A percentile compares a stretch with the other conserved stretches of the same genome.
phyloP scores from a whole-genome alignment of 2,888 invertebrate species.

The Diachrysia chrysitis region DNA sequence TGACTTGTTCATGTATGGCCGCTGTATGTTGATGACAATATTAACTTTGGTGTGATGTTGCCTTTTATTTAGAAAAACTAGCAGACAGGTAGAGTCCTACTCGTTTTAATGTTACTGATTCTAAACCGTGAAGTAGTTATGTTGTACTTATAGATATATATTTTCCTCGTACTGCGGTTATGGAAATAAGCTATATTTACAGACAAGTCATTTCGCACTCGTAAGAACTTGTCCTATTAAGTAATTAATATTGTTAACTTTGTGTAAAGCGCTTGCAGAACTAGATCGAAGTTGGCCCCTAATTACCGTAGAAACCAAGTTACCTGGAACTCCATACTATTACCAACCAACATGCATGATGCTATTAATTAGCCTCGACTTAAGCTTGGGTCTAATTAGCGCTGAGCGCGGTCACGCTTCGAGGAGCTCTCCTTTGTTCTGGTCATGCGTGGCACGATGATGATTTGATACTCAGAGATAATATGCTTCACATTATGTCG shows the following conservation, averaged over 20 bases:
- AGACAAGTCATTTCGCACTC: too few relatives aligned
- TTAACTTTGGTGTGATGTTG: neutral
- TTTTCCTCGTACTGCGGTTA: too few relatives aligned
- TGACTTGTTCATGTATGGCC: neutral
- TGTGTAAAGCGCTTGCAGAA: too few relatives aligned
- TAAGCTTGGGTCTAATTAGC: conserved; percentile 27
- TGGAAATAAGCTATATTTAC: too few relatives aligned
- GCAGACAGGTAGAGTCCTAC: too few relatives aligned
- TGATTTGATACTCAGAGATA: neutral
- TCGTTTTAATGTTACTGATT: too few relatives aligned
- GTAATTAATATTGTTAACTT: too few relatives aligned
- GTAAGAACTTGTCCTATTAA: too few relatives aligned
- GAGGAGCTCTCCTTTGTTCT: neutral
- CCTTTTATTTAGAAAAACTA: neutral
- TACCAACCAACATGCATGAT: conserved; percentile 8
- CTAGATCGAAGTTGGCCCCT: too few relatives aligned
- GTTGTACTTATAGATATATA: too few relatives aligned
- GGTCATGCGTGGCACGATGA: neutral
- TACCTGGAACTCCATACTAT: neutral
- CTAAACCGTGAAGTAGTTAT: too few relatives aligned
- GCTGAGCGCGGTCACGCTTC: conserved; percentile 9
- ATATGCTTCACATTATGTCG: neutral
- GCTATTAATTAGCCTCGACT: conserved; percentile 15
- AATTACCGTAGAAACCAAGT: too few relatives aligned
- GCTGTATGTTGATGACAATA: neutral